A percentile compares a stretch with the other conserved stretches of the same genome.
These are phyloP conservation scores for Cheilinus undulatus DNA, from an alignment of 2,113 vertebrate genomes.

Conservation along the genomic window DNA sequence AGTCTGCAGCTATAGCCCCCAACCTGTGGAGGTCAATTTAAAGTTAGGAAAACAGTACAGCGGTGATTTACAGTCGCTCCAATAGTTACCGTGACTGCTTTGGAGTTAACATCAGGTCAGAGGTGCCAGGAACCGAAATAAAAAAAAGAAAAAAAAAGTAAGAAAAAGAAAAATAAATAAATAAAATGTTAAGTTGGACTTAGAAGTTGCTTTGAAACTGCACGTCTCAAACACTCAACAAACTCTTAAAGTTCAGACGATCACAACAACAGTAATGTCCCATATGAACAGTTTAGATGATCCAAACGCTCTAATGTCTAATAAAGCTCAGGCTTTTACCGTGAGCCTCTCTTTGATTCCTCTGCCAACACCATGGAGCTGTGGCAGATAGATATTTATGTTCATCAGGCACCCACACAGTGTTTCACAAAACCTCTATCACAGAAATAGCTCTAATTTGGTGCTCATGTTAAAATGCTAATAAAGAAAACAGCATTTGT, in stretches of 20 bases:
- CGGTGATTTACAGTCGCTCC: background rate
- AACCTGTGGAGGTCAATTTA: no score
- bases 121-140: background rate
- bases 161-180: no score
- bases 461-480: slow-evolving; percentile 7
- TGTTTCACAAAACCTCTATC: background rate
- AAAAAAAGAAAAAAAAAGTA: no score
- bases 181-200: no score
- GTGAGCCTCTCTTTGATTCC: background rate
- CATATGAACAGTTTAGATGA: background rate
- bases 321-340: background rate
- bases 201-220: background rate
- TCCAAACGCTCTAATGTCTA: background rate
- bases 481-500: slow-evolving; percentile 27
- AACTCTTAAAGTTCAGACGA: background rate
- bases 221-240: background rate
- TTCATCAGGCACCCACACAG: background rate
- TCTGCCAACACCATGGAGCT: background rate
- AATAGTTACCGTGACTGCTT: background rate
- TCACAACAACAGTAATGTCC: background rate
- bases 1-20: no score
- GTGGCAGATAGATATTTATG: background rate
- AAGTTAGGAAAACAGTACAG: no score
- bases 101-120: background rate
- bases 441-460: background rate